Evolutionary conservation across 2,888 invertebrate genomes (phyloP), one percentile per base, ranked within the genome.

Genomic region (Acronicta alni): DNA sequence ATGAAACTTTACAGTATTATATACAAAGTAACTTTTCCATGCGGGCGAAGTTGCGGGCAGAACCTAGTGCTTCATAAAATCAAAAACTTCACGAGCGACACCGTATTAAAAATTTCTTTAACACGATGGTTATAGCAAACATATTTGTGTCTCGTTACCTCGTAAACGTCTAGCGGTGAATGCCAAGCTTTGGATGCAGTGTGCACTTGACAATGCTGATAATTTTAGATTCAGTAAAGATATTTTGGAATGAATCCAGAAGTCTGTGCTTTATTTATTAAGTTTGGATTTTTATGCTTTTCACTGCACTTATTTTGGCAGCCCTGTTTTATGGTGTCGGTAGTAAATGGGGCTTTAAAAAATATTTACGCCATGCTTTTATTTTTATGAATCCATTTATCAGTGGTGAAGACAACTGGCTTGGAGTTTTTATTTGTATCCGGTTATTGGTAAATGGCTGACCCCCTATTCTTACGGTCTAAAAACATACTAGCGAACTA

Each of bases 141-240:
- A 16, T 35, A 48, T 43, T 39, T 26, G 9, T 45, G n/a, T 3
- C 17, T 48, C n/a, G 37, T 52, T 48, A 41, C 30, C 20, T 51
- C 17, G 35, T n/a, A 67, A 70, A 48, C 48, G 65, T 61, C 72
- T 51, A 41, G 42, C 47, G 23, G 51, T 72, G 77, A 76, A 61
- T 76, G 15, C 49, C 14, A 10, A 39, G 49, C 74, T 58, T 76
- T 70, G 72, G 55, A 56, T 74, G 72, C 77, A 80, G 75, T 53
- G 67, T 86, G 84, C 76, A 77, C 74, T 79, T 80, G 84, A 84
- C 84, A 84, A 67, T 69, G 64, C 80, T 77, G 81, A 84, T 85
- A 85, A 85, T 80, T 84, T 75, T 76, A 82, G 80, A 79, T 77
- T 70, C 60, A 73, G 67, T 61, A 69, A 72, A 81, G 75, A 81